phyloP scores from a whole-genome alignment of 2,888 invertebrate genomes.

The Polydrusus cervinus region DNA sequence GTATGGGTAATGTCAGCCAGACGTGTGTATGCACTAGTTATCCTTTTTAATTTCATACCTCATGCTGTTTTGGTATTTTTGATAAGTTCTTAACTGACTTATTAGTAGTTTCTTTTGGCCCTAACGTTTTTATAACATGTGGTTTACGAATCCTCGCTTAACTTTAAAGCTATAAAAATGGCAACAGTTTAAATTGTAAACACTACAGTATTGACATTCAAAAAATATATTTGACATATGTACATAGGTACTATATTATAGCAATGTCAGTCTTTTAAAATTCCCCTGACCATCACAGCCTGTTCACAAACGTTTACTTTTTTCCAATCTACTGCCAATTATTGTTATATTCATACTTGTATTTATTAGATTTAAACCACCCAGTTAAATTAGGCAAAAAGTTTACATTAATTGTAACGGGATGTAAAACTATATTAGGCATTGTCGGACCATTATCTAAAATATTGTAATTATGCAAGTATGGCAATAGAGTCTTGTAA shows the following conservation, averaged over 20 bases:
- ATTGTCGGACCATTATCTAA: slow-evolving; percentile 73
- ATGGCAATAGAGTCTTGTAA: slow-evolving; percentile 81
- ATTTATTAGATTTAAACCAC: slow-evolving; percentile 28
- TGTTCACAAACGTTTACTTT: slow-evolving; percentile 49
- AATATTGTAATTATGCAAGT: slow-evolving; percentile 78
- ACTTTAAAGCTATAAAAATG: slow-evolving; percentile 3
- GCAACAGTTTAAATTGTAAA: slow-evolving; percentile 10
- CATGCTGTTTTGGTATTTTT: too few species aligned
- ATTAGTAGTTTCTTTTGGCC: not conserved
- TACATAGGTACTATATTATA: slow-evolving; percentile 27
- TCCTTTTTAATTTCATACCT: too few species aligned
- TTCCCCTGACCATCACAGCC: slow-evolving; percentile 67
- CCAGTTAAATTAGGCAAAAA: slow-evolving; percentile 71
- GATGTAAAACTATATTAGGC: slow-evolving; percentile 81
- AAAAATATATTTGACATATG: slow-evolving; percentile 35
- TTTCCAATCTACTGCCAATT: slow-evolving; percentile 43
- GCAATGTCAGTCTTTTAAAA: slow-evolving; percentile 64
- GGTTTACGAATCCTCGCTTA: not conserved
- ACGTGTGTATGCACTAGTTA: too few species aligned
- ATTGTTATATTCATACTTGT: slow-evolving; percentile 49
- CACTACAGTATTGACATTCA: slow-evolving; percentile 29
- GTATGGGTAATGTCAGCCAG: too few species aligned
- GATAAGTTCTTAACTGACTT: not conserved
- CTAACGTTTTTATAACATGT: not conserved
- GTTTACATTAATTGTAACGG: slow-evolving; percentile 93